Conservation (phyloP, 2,888 invertebrate species). For the Furcula furcula region DNA sequence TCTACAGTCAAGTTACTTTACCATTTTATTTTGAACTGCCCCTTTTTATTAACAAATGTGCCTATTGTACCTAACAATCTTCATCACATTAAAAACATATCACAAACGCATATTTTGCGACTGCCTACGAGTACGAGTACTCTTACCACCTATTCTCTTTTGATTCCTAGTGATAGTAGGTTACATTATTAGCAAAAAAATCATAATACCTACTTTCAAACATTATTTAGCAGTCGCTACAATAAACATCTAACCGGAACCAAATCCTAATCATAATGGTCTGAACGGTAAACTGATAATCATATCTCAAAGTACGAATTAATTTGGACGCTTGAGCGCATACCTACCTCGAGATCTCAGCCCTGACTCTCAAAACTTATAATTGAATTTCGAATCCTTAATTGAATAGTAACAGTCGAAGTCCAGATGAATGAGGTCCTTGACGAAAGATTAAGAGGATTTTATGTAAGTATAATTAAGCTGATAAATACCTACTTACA, state of each 20-base stretch:
- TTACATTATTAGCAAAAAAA: too few relatives aligned
- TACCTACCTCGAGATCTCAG: constrained; percentile 35
- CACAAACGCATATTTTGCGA: too few relatives aligned
- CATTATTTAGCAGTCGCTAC: too few relatives aligned
- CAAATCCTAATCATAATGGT: background rate
- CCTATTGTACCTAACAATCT: too few relatives aligned
- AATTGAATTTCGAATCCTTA: constrained; percentile 63
- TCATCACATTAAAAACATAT: too few relatives aligned
- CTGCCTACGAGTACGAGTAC: too few relatives aligned
- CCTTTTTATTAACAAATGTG: too few relatives aligned
- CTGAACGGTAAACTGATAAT: constrained; percentile 31
- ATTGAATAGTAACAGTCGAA: constrained; percentile 65
- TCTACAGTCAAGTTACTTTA: too few relatives aligned
- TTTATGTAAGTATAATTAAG: constrained; percentile 9
- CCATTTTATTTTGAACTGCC: too few relatives aligned
- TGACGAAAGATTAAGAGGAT: constrained; percentile 27
- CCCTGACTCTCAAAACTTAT: constrained; percentile 57
- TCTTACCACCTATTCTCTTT: too few relatives aligned
- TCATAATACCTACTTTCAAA: too few relatives aligned
- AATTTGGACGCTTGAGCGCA: constrained; percentile 50
- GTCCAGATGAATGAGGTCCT: constrained; percentile 52
- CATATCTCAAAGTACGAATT: constrained; percentile 49
- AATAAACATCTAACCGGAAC: background rate
- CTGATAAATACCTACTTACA: background rate
- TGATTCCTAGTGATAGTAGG: too few relatives aligned